A percentile compares a stretch with the other conserved stretches of the same genome.
phyloP scores from a whole-genome alignment of 2,797 vertebrate species.

The Myripristis murdjan region DNA sequence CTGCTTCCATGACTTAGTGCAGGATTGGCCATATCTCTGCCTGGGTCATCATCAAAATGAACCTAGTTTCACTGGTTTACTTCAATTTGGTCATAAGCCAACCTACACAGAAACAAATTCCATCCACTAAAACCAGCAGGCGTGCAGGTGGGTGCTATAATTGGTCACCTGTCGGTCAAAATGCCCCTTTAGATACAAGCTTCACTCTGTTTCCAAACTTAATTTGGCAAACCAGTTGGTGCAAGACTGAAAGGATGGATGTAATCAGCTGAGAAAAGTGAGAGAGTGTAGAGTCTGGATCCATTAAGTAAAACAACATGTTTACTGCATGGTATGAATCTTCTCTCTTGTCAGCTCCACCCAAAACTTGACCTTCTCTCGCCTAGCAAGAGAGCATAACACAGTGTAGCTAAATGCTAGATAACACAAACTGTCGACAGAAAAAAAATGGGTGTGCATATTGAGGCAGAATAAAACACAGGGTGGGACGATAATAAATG shows the following conservation, averaged over 20 bases:
- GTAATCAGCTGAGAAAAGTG: conserved; percentile 18
- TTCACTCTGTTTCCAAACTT: neutral
- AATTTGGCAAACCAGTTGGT: conserved; percentile 23
- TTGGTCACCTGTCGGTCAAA: conserved; percentile 10
- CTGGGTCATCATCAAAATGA: conserved; percentile 38
- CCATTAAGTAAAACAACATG: conserved; percentile 58
- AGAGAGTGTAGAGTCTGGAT: conserved; percentile 29
- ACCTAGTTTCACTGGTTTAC: conserved; percentile 29
- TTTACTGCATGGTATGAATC: conserved; percentile 69
- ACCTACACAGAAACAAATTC: too few species aligned
- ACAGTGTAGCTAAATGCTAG: conserved; percentile 33
- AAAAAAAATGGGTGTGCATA: conserved; percentile 9
- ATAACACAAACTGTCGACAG: conserved; percentile 28
- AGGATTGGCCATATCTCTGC: conserved; percentile 50
- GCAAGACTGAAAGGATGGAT: conserved; percentile 45
- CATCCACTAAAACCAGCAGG: too few species aligned
- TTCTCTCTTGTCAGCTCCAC: conserved; percentile 67
- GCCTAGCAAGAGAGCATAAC: conserved; percentile 37
- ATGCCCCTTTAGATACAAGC: too few species aligned
- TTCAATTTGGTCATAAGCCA: conserved; percentile 6
- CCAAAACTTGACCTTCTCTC: conserved; percentile 64
- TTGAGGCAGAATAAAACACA: neutral
- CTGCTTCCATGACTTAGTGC: conserved; percentile 59
- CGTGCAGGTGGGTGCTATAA: neutral
- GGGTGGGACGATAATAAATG: neutral